Evolutionary conservation across 37 sponge, comb jelly and placozoan genomes (phyloP).

Genomic region (Tethya wilhelma): DNA sequence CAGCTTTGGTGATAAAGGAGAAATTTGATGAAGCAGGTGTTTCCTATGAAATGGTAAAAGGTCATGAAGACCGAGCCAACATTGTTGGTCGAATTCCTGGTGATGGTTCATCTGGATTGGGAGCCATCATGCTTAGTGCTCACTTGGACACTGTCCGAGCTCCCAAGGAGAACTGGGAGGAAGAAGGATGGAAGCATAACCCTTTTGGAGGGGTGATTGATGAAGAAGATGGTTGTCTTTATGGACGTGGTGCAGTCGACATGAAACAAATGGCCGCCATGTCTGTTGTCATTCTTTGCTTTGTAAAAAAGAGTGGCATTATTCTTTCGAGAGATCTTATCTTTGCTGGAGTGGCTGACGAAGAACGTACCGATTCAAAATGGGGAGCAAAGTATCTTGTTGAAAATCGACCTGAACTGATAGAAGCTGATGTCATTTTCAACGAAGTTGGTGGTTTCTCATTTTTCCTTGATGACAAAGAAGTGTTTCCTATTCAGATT

Average conservation of each 20-base stretch:
- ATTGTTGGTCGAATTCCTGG: slow-evolving; percentile 79
- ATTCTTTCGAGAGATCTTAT: slow-evolving; percentile 73
- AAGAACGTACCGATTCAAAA: slow-evolving; percentile 60
- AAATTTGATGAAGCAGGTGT: slow-evolving; percentile 63
- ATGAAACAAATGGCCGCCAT: slow-evolving; percentile 92
- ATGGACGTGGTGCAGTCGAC: slow-evolving; percentile 85
- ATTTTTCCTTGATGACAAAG: slow-evolving; percentile 28
- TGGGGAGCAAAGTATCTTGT: slow-evolving; percentile 78
- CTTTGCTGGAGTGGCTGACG: slow-evolving; percentile 84
- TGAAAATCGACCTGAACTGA: slow-evolving; percentile 69
- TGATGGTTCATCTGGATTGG: slow-evolving; percentile 60
- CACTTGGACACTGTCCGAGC: slow-evolving; percentile 87
- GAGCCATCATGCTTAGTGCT: slow-evolving; percentile 68
- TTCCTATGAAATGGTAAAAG: slow-evolving; percentile 65
- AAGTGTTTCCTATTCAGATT: slow-evolving; percentile 68
- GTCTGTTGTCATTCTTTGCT: slow-evolving; percentile 66
- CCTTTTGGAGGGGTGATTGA: slow-evolving; percentile 81
- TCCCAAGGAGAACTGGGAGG: slow-evolving; percentile 80
- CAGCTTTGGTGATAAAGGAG: slow-evolving; percentile 51
- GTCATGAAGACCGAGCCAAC: slow-evolving; percentile 80
- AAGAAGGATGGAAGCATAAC: slow-evolving; percentile 81
- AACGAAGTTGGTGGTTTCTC: slow-evolving; percentile 85
- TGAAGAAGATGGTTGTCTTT: slow-evolving; percentile 87
- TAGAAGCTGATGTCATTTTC: slow-evolving; percentile 77
- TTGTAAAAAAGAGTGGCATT: slow-evolving; percentile 56